Percentiles rank a stretch among this genome's conserved stretches.
phyloP scores from a whole-genome alignment of 2,797 vertebrate species.

The Sphenodon punctatus region DNA sequence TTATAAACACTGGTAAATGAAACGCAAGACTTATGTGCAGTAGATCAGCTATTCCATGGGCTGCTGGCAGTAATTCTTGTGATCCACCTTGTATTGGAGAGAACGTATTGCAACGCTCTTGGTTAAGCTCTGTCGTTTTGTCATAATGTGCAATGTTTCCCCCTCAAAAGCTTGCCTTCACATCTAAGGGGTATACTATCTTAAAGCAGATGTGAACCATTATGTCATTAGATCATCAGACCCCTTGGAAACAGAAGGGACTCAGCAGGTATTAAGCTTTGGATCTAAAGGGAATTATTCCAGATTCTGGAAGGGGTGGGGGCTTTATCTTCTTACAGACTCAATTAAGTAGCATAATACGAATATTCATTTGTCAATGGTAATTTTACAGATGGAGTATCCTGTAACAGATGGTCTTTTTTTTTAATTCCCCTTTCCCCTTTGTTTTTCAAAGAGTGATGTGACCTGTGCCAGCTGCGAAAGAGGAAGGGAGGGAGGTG shows the following conservation, averaged over 20 bases:
- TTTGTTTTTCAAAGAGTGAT: slow-evolving; percentile 4
- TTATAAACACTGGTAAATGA: background rate
- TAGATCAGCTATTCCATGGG: background rate
- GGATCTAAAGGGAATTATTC: slow-evolving; percentile 22
- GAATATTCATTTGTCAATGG: slow-evolving; percentile 37
- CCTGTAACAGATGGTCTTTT: slow-evolving; percentile 39
- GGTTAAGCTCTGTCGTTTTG: background rate
- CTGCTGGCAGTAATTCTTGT: background rate
- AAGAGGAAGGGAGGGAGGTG: too few species aligned
- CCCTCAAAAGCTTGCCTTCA: background rate
- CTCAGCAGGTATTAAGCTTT: slow-evolving; percentile 43
- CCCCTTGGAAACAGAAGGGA: background rate
- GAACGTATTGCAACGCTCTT: background rate
- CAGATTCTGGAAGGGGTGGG: background rate
- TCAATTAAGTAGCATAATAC: slow-evolving; percentile 31
- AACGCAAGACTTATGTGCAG: background rate
- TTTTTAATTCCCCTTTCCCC: background rate
- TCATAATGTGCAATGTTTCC: background rate
- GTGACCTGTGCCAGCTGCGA: slow-evolving; percentile 30
- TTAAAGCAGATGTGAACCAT: background rate
- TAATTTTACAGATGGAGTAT: slow-evolving; percentile 16
- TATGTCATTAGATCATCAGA: background rate
- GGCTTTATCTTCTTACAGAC: slow-evolving; percentile 18
- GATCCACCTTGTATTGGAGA: background rate
- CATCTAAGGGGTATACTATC: background rate